These are phyloP conservation scores for Plutella xylostella DNA, from an alignment of 2,888 invertebrate species.

Conservation along the genomic window DNA sequence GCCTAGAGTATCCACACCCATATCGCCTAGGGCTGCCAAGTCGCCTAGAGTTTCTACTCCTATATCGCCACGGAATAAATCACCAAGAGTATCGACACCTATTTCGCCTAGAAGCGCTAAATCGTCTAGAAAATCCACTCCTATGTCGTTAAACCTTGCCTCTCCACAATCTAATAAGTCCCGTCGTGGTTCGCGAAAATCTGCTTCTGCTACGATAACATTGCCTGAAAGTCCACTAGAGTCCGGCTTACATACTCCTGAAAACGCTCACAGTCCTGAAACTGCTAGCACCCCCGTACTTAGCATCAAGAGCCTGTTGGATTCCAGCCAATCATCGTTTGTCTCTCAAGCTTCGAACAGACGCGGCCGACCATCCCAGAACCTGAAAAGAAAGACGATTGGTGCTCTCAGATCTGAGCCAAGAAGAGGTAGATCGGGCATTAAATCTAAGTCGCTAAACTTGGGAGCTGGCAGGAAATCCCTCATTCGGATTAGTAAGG, in stretches of 20 bases:
- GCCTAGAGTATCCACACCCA: neutral
- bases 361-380: slow-evolving; percentile 15
- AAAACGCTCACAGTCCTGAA: slow-evolving; percentile 33
- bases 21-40: neutral
- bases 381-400: slow-evolving; percentile 32
- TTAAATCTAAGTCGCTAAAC: slow-evolving; percentile 30
- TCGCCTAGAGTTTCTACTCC: neutral
- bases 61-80: neutral
- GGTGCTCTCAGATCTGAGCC: slow-evolving; percentile 24
- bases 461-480: slow-evolving; percentile 21
- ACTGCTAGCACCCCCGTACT: slow-evolving; percentile 45
- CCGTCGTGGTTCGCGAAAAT: no score
- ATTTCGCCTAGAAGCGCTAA: neutral
- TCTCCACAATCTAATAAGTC: neutral
- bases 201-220: no score
- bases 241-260: slow-evolving; percentile 37
- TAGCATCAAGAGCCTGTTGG: slow-evolving; percentile 41
- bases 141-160: neutral
- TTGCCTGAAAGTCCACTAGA: slow-evolving; percentile 4
- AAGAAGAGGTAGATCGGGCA: slow-evolving; percentile 19
- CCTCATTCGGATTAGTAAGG: slow-evolving; percentile 23
- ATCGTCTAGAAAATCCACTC: neutral
- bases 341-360: slow-evolving; percentile 18
- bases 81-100: neutral
- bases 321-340: slow-evolving; percentile 31